phyloP scores from a whole-genome alignment of 2,113 vertebrate genomes.

The Pterocles burchelli region DNA sequence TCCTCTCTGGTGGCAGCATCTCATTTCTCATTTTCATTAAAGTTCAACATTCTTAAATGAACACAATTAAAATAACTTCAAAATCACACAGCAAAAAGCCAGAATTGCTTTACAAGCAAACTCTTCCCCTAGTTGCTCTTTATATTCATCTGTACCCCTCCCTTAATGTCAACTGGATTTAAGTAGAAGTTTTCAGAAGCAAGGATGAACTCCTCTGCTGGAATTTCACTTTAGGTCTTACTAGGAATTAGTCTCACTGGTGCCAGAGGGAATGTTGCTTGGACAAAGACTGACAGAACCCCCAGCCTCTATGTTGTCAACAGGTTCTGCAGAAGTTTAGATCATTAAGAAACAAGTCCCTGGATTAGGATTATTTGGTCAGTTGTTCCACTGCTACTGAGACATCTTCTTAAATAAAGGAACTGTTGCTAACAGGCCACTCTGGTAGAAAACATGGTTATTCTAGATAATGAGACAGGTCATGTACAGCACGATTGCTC shows the following conservation, averaged over 20 bases:
- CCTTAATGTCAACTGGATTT: not conserved
- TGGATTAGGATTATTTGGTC: not conserved
- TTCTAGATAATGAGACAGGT: not conserved
- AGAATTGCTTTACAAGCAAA: not conserved
- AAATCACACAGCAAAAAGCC: not conserved
- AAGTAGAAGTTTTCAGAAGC: not conserved
- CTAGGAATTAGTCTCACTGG: not conserved
- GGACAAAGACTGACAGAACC: not conserved
- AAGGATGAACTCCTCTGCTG: not conserved
- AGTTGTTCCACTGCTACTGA: not conserved
- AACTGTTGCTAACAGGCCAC: not conserved
- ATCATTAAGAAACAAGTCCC: not conserved
- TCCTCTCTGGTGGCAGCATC: not conserved
- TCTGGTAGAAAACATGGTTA: not conserved
- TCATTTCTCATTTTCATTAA: not conserved
- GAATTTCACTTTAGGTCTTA: not conserved
- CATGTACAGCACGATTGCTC: not conserved
- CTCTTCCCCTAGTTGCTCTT: not conserved
- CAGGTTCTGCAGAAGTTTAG: not conserved
- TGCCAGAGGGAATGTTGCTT: not conserved
- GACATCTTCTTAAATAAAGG: not conserved
- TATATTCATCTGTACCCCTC: not conserved
- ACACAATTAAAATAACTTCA: conserved; percentile 27
- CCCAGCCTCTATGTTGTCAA: not conserved
- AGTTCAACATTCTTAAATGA: not conserved